Evolutionary conservation across 1,140 invertebrate genomes (phyloP).

Genomic region (Steinernema khuongi): DNA sequence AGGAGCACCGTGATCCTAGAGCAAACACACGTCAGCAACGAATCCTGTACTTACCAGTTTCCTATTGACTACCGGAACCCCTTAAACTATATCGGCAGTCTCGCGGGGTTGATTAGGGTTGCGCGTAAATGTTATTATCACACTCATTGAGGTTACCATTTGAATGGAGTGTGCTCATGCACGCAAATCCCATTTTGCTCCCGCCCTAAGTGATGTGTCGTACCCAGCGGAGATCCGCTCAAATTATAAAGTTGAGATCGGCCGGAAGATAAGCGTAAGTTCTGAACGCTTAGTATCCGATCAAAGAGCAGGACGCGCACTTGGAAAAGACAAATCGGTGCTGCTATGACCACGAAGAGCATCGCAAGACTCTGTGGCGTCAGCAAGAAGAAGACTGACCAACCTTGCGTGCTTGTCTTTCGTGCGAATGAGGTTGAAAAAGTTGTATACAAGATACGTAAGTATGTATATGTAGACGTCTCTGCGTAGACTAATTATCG

Average conservation of each 20-base stretch:
- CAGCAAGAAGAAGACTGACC: background rate
- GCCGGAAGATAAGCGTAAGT: background rate
- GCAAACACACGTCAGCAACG: background rate
- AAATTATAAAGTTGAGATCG: background rate
- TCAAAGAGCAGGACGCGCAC: background rate
- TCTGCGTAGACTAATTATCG: no score
- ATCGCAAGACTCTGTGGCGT: background rate
- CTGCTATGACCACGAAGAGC: background rate
- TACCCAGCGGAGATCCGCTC: background rate
- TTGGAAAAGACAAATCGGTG: background rate
- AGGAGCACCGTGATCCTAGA: background rate
- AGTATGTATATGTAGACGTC: no score
- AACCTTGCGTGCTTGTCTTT: no score
- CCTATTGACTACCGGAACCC: background rate
- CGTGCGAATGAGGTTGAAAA: no score
- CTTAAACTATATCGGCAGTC: background rate
- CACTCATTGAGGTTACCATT: background rate
- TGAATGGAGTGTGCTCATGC: background rate
- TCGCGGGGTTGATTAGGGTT: background rate
- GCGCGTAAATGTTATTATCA: background rate
- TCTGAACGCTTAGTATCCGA: background rate
- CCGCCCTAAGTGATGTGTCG: background rate
- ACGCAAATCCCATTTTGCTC: constrained; percentile 5
- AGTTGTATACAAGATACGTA: no score
- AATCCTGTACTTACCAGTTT: background rate